Percentiles rank a stretch among this genome's conserved stretches.
phyloP scores from a whole-genome alignment of 2,888 invertebrate genomes.

The Amphipyra tragopoginis region DNA sequence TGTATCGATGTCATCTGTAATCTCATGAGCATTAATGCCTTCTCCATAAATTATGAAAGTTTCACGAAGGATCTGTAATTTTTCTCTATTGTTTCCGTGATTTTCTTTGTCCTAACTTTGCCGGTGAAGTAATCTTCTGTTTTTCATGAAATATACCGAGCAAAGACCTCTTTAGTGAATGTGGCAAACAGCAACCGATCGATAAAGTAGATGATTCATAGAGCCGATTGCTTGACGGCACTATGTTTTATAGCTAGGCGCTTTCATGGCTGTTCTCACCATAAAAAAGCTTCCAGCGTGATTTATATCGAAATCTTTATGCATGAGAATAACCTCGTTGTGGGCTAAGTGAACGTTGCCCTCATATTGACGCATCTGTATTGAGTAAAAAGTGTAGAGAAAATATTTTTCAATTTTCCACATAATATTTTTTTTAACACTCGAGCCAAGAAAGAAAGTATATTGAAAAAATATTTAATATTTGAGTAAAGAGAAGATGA shows the following conservation, averaged over 20 bases:
- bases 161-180: slow-evolving; percentile 60
- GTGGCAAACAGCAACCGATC: slow-evolving; percentile 62
- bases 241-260: slow-evolving; percentile 29
- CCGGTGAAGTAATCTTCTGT: background rate
- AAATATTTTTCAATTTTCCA: no score
- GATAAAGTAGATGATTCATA: slow-evolving; percentile 60
- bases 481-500: background rate
- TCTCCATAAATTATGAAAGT: no score
- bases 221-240: slow-evolving; percentile 4
- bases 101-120: background rate
- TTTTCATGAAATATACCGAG: slow-evolving; percentile 18
- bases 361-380: background rate
- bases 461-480: no score
- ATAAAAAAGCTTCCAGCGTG: slow-evolving; percentile 39
- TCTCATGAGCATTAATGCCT: no score
- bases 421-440: no score
- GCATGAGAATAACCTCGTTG: slow-evolving; percentile 29
- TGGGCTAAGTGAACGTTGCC: slow-evolving; percentile 22
- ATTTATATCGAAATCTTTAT: slow-evolving; percentile 45
- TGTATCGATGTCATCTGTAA: no score
- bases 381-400: no score
- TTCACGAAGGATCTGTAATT: no score
- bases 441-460: no score
- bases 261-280: slow-evolving; percentile 35
- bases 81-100: no score